These are phyloP conservation scores for Champsocephalus gunnari DNA, from an alignment of 2,797 vertebrate genomes.

Conservation along the genomic window DNA sequence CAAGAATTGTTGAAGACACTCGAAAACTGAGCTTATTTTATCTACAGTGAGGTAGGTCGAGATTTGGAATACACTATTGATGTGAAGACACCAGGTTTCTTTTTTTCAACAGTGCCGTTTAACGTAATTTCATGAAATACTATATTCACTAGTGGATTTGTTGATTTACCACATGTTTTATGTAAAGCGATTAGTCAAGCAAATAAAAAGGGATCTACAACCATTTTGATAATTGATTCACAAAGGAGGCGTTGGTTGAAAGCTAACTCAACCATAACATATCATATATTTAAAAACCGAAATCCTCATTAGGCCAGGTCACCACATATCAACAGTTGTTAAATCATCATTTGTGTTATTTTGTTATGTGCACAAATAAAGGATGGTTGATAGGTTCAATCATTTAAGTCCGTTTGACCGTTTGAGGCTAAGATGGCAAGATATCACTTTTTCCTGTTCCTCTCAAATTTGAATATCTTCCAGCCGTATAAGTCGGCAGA, in stretches of 20 bases:
- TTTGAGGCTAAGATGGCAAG: neutral
- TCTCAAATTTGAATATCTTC: neutral
- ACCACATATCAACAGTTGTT: neutral
- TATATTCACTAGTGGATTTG: neutral
- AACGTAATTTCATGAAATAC: neutral
- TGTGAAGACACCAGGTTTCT: neutral
- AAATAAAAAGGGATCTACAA: neutral
- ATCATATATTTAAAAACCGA: neutral
- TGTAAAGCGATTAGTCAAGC: neutral
- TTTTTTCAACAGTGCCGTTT: neutral
- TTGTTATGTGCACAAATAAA: neutral
- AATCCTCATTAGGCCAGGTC: neutral
- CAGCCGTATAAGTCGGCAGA: neutral
- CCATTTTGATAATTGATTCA: neutral
- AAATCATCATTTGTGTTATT: no score
- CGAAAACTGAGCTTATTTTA: neutral
- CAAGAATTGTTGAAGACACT: slow-evolving; percentile 1
- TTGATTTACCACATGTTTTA: neutral
- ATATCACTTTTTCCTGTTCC: neutral
- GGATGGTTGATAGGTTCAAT: neutral
- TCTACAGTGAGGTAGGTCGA: no score
- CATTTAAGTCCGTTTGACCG: neutral
- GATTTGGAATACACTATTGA: neutral
- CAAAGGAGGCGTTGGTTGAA: neutral
- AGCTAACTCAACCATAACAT: neutral